Evolutionary conservation across 1,140 invertebrate genomes (phyloP).

Genomic region (Dendroctonus ponderosae): DNA sequence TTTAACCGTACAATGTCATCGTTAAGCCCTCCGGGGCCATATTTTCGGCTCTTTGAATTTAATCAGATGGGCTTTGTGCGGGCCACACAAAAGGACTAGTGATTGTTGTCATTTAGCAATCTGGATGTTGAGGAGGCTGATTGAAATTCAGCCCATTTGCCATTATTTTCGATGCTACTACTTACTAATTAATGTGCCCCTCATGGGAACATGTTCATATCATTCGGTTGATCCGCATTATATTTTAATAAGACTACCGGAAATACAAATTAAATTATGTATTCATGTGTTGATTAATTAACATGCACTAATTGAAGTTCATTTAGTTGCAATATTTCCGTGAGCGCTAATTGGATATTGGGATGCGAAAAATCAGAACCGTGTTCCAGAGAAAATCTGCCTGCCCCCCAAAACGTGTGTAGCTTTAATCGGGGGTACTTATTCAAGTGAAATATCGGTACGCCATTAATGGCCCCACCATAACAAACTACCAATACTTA

Average conservation of each 20-base stretch:
- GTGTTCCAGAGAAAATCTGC: neutral
- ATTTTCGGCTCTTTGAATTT: slow-evolving; percentile 4
- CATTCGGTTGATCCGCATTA: neutral
- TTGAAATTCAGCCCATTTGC: too few species aligned
- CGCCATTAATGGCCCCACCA: slow-evolving; percentile 20
- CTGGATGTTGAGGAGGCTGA: too few species aligned
- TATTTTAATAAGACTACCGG: neutral
- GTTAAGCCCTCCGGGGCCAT: slow-evolving; percentile 1
- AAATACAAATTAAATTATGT: slow-evolving; percentile 9
- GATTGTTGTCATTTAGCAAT: too few species aligned
- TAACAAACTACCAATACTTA: slow-evolving; percentile 35
- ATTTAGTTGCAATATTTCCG: neutral
- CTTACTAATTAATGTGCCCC: too few species aligned
- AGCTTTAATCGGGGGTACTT: slow-evolving; percentile 4
- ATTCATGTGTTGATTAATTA: slow-evolving; percentile 16
- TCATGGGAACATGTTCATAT: too few species aligned
- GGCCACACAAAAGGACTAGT: too few species aligned
- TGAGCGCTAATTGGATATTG: slow-evolving; percentile 1
- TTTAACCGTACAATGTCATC: slow-evolving; percentile 5
- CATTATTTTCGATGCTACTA: too few species aligned
- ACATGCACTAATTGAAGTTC: neutral
- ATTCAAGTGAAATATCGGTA: slow-evolving; percentile 23
- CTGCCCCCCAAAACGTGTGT: neutral
- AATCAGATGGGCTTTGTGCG: neutral
- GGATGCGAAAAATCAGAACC: neutral